Conservation (phyloP, 2,113 vertebrate genomes). For the Coregonus clupeaformis region DNA sequence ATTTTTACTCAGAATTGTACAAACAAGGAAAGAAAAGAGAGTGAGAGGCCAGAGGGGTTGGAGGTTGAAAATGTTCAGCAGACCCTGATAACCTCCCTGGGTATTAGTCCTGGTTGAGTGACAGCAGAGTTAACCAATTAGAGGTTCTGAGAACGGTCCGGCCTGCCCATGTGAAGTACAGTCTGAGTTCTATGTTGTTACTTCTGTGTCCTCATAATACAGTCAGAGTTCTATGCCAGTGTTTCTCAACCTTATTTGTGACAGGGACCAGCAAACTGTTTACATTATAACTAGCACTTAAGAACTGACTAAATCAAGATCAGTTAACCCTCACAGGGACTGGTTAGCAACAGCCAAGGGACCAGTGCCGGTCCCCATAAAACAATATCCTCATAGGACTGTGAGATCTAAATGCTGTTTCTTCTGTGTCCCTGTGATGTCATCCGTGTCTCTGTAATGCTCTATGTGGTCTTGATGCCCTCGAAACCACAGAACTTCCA, state of each 20-base stretch:
- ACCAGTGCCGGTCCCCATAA: neutral
- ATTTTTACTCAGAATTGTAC: constrained; percentile 62
- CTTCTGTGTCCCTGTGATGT: constrained; percentile 22
- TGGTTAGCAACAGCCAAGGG: no score
- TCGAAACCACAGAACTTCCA: constrained; percentile 98
- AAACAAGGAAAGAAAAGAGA: constrained; percentile 62
- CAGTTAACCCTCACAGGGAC: no score
- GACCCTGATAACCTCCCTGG: constrained; percentile 54
- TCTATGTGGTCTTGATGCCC: constrained; percentile 86
- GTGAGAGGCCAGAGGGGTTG: constrained; percentile 33
- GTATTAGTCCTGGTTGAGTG: constrained; percentile 40
- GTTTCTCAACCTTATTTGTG: no score
- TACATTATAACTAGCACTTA: no score
- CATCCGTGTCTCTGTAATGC: constrained; percentile 12
- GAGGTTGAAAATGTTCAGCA: constrained; percentile 47
- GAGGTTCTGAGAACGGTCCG: constrained; percentile 31
- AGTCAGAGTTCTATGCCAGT: no score
- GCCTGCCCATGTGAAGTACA: constrained; percentile 29
- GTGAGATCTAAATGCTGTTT: constrained; percentile 18
- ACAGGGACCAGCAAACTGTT: no score
- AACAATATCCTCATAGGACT: neutral
- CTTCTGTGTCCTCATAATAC: no score
- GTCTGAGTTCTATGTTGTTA: no score
- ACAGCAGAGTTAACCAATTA: constrained; percentile 33
- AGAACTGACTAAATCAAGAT: no score